Evolutionary conservation across 2,797 vertebrate genomes (phyloP).

Genomic region (Bucorvus abyssinicus): DNA sequence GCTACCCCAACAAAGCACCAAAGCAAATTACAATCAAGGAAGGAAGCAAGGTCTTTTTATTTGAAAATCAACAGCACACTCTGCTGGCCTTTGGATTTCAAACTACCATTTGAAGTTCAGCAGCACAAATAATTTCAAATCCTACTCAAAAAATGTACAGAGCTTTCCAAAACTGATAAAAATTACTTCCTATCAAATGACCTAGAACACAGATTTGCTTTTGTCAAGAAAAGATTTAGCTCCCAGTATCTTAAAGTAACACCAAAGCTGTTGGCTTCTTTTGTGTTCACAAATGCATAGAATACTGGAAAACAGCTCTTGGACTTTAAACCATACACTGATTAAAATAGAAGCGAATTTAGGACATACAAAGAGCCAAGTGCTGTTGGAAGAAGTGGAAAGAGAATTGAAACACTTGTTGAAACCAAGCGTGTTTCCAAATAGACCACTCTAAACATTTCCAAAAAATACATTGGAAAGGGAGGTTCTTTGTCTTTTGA

Average conservation of each 20-base stretch:
- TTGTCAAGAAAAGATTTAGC: background rate
- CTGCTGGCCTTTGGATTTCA: slow-evolving; percentile 70
- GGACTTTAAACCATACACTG: background rate
- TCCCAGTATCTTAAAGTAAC: background rate
- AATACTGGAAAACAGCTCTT: background rate
- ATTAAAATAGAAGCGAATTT: background rate
- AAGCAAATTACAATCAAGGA: background rate
- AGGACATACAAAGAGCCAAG: background rate
- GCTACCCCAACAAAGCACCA: background rate
- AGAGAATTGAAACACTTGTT: background rate
- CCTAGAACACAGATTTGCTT: background rate
- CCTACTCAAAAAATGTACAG: background rate
- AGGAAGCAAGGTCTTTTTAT: background rate
- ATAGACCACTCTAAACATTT: no score
- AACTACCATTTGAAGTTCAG: background rate
- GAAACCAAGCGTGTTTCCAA: background rate
- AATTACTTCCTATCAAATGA: background rate
- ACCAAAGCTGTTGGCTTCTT: background rate
- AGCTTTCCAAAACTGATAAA: background rate
- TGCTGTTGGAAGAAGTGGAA: background rate
- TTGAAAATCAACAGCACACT: slow-evolving; percentile 74
- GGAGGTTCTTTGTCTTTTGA: background rate
- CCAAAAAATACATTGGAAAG: background rate
- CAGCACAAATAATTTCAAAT: background rate
- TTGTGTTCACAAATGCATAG: background rate